These are phyloP conservation scores for Botrylloides violaceus DNA, from an alignment of 23 tunicate genomes.

Conservation along the genomic window DNA sequence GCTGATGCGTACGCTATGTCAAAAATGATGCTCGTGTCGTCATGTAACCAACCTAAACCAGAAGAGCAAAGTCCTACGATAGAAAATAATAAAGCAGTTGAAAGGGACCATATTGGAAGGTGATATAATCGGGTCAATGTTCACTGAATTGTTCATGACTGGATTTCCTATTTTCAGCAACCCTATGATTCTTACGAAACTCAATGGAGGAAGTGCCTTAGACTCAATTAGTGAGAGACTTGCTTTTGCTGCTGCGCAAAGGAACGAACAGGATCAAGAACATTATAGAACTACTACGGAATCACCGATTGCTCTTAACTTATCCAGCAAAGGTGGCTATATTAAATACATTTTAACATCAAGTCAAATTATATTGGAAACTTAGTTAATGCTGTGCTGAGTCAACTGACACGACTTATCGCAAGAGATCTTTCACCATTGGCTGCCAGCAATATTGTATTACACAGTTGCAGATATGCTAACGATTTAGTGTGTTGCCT, in stretches of 20 bases:
- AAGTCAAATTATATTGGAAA: no score
- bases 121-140: neutral
- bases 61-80: neutral
- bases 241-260: conserved; percentile 20
- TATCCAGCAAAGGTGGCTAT: conserved; percentile 15
- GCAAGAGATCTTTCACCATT: no score
- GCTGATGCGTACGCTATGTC: conserved; percentile 64
- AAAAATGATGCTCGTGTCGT: conserved; percentile 60
- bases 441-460: no score
- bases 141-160: neutral
- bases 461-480: no score
- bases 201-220: conserved; percentile 18
- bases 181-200: conserved; percentile 5
- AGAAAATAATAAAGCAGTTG: conserved; percentile 1
- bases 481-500: no score
- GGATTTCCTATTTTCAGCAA: conserved; percentile 7
- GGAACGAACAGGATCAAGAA: conserved; percentile 14
- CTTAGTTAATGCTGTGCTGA: no score
- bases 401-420: no score
- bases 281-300: neutral
- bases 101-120: conserved; percentile 21
- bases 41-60: conserved; percentile 5
- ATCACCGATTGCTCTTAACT: conserved; percentile 21
- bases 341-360: no score
- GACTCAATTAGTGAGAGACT: conserved; percentile 23